Evolutionary conservation across 2,113 vertebrate genomes (phyloP).

Genomic region (Andinoacara biseriatus): DNA sequence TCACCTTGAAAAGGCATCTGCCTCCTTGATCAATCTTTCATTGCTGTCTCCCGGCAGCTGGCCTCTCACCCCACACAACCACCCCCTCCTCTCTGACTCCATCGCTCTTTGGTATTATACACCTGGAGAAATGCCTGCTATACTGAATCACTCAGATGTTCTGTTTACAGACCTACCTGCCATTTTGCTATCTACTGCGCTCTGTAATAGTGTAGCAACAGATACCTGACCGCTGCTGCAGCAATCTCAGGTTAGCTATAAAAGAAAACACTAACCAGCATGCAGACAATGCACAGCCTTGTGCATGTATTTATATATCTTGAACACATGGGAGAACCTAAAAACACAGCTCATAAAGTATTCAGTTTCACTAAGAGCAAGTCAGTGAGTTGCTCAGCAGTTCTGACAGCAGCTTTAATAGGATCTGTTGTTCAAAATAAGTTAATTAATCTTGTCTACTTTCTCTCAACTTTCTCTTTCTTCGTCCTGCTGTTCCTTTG

Average conservation of each 20-base stretch:
- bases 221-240: conserved; percentile 11
- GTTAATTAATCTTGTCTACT: conserved; percentile 65
- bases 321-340: background rate
- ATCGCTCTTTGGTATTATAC: conserved; percentile 25
- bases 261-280: background rate
- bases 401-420: conserved; percentile 56
- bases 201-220: conserved; percentile 47
- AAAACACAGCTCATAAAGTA: conserved; percentile 34
- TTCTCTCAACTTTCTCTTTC: conserved; percentile 30
- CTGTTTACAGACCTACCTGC: conserved; percentile 59
- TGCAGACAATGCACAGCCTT: background rate
- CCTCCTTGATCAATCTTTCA: conserved; percentile 70
- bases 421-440: conserved; percentile 60
- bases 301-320: background rate
- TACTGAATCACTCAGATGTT: conserved; percentile 51
- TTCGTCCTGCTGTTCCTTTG: background rate
- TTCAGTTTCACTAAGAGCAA: conserved; percentile 17
- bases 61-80: conserved; percentile 3
- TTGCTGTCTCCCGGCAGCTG: conserved; percentile 31
- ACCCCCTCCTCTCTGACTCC: background rate
- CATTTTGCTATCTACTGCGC: conserved; percentile 38
- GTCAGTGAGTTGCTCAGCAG: background rate
- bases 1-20: conserved; percentile 68
- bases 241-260: background rate
- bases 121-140: conserved; percentile 39